Percentiles rank a stretch among this genome's conserved stretches.
phyloP scores from a whole-genome alignment of 2,113 vertebrate species.

The Chloroceryle aenea region DNA sequence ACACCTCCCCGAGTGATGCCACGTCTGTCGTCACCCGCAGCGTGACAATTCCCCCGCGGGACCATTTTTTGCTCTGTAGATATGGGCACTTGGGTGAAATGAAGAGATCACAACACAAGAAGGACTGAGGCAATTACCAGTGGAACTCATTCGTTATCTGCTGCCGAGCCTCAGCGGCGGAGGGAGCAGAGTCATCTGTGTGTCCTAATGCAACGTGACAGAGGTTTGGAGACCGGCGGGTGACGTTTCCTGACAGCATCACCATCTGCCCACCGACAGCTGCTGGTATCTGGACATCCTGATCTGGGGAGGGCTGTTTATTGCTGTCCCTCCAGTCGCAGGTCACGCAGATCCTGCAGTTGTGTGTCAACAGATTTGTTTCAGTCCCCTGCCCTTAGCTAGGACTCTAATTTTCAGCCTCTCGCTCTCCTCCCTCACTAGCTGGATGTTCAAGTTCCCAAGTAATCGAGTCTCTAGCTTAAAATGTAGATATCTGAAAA shows the following conservation, averaged over 20 bases:
- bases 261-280: constrained; percentile 33
- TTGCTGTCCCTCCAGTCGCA: background rate
- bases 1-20: background rate
- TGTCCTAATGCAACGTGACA: background rate
- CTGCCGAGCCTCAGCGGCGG: background rate
- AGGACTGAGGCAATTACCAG: background rate
- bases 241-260: constrained; percentile 31
- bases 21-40: background rate
- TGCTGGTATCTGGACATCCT: background rate
- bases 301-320: background rate
- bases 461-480: background rate
- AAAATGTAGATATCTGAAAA: background rate
- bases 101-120: background rate
- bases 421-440: background rate
- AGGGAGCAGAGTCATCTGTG: background rate
- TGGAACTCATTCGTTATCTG: background rate
- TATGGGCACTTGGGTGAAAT: background rate
- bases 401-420: background rate
- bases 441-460: background rate
- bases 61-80: background rate
- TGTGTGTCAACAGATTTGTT: fast-evolving
- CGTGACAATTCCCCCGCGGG: background rate
- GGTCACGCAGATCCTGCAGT: background rate
- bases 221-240: background rate
- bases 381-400: background rate